Evolutionary conservation across 2,888 invertebrate genomes (phyloP), one percentile per base, ranked within the genome.

Genomic region (Andricus curvator): DNA sequence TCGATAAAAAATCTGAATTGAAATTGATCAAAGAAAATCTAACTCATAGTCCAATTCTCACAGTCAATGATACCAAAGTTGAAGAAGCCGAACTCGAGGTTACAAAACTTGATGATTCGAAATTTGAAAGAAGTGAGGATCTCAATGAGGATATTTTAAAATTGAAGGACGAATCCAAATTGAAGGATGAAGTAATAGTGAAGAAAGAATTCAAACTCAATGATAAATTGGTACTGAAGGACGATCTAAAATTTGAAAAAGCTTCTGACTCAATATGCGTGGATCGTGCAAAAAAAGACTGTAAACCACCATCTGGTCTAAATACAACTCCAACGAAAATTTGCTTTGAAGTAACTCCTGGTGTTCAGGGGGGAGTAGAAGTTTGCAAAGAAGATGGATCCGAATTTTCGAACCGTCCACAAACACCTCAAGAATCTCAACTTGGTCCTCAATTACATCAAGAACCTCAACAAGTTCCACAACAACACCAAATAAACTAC

Each of bases 271-370:
- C 15, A 64, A 64, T 9, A 29, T 11, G 6, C 6, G 25, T 64
- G 4, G 29, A 64, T 17, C 64, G 64, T 29, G 8, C 29, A 29
- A 64, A 64, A 15, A 64, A 64, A 29, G 29, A 15, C 22, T 64
- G 64, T 17, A 13, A 29, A 64, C 8, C 64, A 64, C 15, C 17
- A 17, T 0, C 1, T 29, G 25, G 25, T 29, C 64, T 15, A 29
- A 29, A 29, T 17, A 3, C 64, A 15, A 15, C 25, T 29, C 64
- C 64, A 6, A 64, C 64, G 5, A 64, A 64, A 64, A 29, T 64
- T 64, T 64, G 64, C 29, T 64, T 64, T 13, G 64, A 64, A 29
- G 11, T 64, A 64, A 64, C 64, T 64, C 64, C 64, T 29, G 64
- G 64, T 15, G 29, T 29, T 29, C 29, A 29, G 5, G 17, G 29